Base-by-base conservation (phyloP, 1,140 invertebrate species). In the Acromyrmex charruanus region DNA sequence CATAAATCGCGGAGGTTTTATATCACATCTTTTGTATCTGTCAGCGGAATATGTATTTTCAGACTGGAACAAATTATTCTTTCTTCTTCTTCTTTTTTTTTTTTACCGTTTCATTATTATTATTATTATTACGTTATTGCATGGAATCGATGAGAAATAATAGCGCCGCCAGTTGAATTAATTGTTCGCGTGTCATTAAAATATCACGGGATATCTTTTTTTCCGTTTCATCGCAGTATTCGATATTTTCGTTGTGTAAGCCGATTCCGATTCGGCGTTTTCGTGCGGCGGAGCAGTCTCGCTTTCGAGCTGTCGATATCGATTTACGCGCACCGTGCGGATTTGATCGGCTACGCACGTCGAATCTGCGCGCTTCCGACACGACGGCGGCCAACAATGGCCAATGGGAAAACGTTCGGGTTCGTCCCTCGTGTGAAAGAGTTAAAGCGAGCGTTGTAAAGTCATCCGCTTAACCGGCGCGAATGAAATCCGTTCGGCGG, bases 401-500 rank as follows among this genome's bases (percentile, higher is more conserved):
- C 68, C 65, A 44, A 65, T 44, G 66, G 53, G 53, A 71, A 72
- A 81, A 81, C 28, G 51, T 61, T 61, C 7, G 31, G 65, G 65
- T 18, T 66, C 39, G 69, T 61, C 18, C 25, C 49, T 35, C 69
- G 59, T 28, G 86, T 66, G 28, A 85, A 69, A 55, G 72, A 85
- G 72, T 88, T 68, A 77, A 66, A 82, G 71, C 53, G 63, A 86
- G 35, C 79, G 72, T 58, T 72, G 86, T 65, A 65, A 79, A 81
- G 82, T 80, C 77, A 75, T 81, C 55, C 75, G 82, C 82, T 80
- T 89, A 72, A 77, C 58, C 74, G 82, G 58, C 72, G 75, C 86
- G 69, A 88, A 75, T 88, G 69, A 88, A 89, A 88, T 88, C 71
- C 82, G 66, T 86, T 86, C 53, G 77, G 31, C 35, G 75, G 75